phyloP scores from a whole-genome alignment of 2,888 invertebrate genomes.

The Leptopilina drosophilae region DNA sequence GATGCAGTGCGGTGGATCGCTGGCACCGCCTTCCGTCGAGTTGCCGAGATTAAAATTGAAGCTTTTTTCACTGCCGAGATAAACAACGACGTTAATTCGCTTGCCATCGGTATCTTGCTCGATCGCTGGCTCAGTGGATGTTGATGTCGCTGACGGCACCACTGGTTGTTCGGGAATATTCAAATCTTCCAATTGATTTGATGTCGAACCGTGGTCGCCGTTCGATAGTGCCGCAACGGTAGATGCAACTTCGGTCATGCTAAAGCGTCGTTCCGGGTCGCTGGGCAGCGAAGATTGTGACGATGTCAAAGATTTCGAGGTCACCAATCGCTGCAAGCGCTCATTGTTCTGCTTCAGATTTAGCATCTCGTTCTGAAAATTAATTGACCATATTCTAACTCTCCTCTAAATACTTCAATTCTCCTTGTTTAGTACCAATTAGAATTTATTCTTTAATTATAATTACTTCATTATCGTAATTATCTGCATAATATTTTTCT shows the following conservation, averaged over 20 bases:
- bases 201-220: conserved; percentile 64
- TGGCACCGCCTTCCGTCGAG: conserved; percentile 75
- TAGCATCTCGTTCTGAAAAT: conserved; percentile 92
- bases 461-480: no score
- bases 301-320: conserved; percentile 79
- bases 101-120: conserved; percentile 88
- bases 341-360: conserved; percentile 98
- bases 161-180: conserved; percentile 68
- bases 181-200: conserved; percentile 70
- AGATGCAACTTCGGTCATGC: conserved; percentile 75
- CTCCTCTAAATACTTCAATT: neutral
- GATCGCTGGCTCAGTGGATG: conserved; percentile 64
- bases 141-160: conserved; percentile 61
- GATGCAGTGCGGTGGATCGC: conserved; percentile 78
- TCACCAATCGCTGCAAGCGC: conserved; percentile 91
- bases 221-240: conserved; percentile 71
- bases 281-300: conserved; percentile 78
- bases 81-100: conserved; percentile 91
- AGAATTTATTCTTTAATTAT: no score
- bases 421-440: no score
- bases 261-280: conserved; percentile 77
- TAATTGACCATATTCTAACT: neutral
- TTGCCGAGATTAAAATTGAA: conserved; percentile 79
- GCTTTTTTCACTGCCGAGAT: conserved; percentile 84
- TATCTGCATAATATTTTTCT: no score